A percentile compares a stretch with the other conserved stretches of the same genome.
These are phyloP conservation scores for Agrochola circellaris DNA, from an alignment of 2,888 invertebrate species.

Conservation along the genomic window DNA sequence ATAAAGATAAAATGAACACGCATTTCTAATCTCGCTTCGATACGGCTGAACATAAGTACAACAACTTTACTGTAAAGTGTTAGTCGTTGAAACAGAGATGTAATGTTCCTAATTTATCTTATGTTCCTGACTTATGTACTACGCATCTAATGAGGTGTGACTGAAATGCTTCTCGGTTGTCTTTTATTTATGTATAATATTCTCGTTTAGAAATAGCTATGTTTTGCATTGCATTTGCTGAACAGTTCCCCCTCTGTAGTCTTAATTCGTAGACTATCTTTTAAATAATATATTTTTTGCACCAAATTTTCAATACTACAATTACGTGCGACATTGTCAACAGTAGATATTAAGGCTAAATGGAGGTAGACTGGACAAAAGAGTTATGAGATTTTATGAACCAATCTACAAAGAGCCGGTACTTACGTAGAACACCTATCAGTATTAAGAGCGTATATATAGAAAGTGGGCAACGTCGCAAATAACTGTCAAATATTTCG, in stretches of 20 bases:
- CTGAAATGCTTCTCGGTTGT: constrained; percentile 63
- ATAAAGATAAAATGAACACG: constrained; percentile 61
- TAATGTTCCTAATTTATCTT: constrained; percentile 54
- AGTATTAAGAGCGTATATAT: neutral
- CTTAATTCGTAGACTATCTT: neutral
- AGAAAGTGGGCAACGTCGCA: too few relatives aligned
- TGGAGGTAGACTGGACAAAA: neutral
- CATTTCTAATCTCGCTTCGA: constrained; percentile 64
- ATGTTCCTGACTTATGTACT: constrained; percentile 47
- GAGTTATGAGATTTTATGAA: neutral
- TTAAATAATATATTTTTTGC: neutral
- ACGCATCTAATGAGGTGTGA: constrained; percentile 67
- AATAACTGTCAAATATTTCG: too few relatives aligned
- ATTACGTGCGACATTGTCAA: neutral
- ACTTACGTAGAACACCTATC: neutral
- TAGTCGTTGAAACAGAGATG: constrained; percentile 56
- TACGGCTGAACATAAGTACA: constrained; percentile 48
- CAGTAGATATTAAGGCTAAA: neutral
- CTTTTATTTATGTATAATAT: constrained; percentile 54
- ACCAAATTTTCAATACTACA: neutral
- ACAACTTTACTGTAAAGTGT: constrained; percentile 48
- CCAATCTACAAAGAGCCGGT: neutral
- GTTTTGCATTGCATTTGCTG: neutral
- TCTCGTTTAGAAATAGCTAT: constrained; percentile 47
- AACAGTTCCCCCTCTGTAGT: neutral